Base-by-base conservation (phyloP, 1,140 invertebrate species). In the Hesperophylax magnus region DNA sequence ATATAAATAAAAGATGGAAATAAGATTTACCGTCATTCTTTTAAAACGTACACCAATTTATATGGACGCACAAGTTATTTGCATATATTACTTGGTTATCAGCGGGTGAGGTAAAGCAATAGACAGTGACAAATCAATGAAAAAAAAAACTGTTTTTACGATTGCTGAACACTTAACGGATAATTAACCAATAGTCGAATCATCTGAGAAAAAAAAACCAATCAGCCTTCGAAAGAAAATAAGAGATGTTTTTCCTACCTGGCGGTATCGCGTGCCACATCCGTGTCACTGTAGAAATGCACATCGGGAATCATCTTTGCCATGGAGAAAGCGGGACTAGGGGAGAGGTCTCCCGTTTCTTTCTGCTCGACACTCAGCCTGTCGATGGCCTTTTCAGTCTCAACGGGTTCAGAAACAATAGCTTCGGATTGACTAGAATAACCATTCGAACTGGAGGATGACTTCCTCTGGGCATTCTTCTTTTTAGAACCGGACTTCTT, bases 271-370 rank as follows among this genome's bases (percentile, higher is more conserved):
- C 39, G 58, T n/a, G 93, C 94, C 27, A 96, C 89, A 90, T 98
- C 97, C 0, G 95, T 96, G 85, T 98, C 97, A 87, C 97, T 98
- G 87, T 97, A 98, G 87, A 98, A 98, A 86, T 97, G 95, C 79
- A 95, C 93, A 87, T 96, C 94, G 53, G 77, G 81, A 52, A 77
- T 81, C 54, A 81, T 34, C 27, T 84, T 82, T 20, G 53, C 81
- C 60, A 79, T 75, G 15, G 69, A 11, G 54, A 75, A 84, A 9
- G 58, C 27, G 6, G 80, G 47, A 56, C 61, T 80, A 63, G 71
- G 31, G 15, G 79, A 76, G 5, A 84, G 61, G 63, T 84, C 80
- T 17, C 27, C 80, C 7, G 56, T 79, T 47, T 53, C 60, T 17
- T 75, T 56, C 53, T 54, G 52, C 56, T 83, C 82, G 27, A 65